Evolutionary conservation across 2,797 vertebrate species (phyloP).

Genomic region (Sebastes iracundus): DNA sequence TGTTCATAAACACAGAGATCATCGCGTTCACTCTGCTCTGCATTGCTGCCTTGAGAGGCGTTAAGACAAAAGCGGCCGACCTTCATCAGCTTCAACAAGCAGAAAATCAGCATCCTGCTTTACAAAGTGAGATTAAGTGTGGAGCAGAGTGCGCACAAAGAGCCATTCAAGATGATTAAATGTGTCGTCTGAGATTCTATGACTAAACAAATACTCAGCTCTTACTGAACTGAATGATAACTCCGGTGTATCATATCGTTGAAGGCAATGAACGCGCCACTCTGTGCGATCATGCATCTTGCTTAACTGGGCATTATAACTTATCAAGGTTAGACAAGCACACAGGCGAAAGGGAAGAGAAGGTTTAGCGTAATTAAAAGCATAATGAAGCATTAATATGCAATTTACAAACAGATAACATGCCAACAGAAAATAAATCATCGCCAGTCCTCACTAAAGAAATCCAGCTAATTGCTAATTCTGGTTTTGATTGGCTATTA

Average conservation of each 20-base stretch:
- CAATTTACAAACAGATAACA: constrained; percentile 69
- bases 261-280: background rate
- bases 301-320: constrained; percentile 27
- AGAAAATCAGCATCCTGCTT: background rate
- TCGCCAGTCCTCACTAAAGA: constrained; percentile 20
- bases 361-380: constrained; percentile 73
- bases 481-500: constrained; percentile 59
- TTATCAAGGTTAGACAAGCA: constrained; percentile 50
- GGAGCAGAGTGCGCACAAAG: constrained; percentile 2
- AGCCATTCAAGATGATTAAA: background rate
- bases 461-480: constrained; percentile 51
- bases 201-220: background rate
- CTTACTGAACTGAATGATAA: background rate
- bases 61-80: constrained; percentile 34
- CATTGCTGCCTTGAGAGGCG: constrained; percentile 30
- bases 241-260: background rate
- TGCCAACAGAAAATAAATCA: constrained; percentile 61
- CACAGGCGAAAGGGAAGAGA: constrained; percentile 12
- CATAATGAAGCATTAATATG: constrained; percentile 76
- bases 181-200: background rate
- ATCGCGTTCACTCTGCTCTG: constrained; percentile 23
- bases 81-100: constrained; percentile 32
- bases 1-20: constrained; percentile 47
- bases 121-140: constrained; percentile 5
- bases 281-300: constrained; percentile 15